Base-by-base conservation (phyloP, 2,888 invertebrate species). In the Hypena proboscidalis region DNA sequence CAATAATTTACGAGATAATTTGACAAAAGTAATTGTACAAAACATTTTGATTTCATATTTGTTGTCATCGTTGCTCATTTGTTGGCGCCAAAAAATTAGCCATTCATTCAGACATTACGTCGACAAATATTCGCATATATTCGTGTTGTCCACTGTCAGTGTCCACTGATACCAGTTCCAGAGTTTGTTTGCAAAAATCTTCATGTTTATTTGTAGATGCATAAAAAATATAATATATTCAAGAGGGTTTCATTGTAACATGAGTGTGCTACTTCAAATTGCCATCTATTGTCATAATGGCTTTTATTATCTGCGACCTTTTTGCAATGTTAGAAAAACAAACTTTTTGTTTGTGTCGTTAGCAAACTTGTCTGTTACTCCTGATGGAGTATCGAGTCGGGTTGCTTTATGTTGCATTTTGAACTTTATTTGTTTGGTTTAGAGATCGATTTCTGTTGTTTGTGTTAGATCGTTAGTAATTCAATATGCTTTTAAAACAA, bases 241-340 rank as follows among this genome's bases (percentile, higher is more conserved):
- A 63, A 70, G 66, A 71, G 77, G 68, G 50, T 51, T 50, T 49
- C 39, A 62, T 66, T 67, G 78, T 75, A 77, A 76, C 70, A 56
- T 26, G 78, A 82, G 74, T 72, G 63, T 57, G 67, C 74, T 67
- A 75, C 72, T 81, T 77, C 73, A 73, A 71, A 78, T 74, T 70
- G 70, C 71, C 58, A 58, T 48, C 65, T 56, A 76, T 80, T 80
- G 77, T 81, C 71, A 68, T 61, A 63, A 58, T 60, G 52, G 57
- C 58, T 65, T 72, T 66, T 70, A 67, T 69, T 65, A 65, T 63
- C 53, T 58, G 60, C 52, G 37, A 65, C 50, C 46, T 71, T 81
- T 82, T 77, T 80, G 70, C 70, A 23, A 63, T 63, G 65, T 69
- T 67, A 66, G 55, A 74, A 77, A 78, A 78, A 77, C 76, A 79